Conservation (phyloP, 2,888 invertebrate genomes). For the Lepidocyrtoides sp. region DNA sequence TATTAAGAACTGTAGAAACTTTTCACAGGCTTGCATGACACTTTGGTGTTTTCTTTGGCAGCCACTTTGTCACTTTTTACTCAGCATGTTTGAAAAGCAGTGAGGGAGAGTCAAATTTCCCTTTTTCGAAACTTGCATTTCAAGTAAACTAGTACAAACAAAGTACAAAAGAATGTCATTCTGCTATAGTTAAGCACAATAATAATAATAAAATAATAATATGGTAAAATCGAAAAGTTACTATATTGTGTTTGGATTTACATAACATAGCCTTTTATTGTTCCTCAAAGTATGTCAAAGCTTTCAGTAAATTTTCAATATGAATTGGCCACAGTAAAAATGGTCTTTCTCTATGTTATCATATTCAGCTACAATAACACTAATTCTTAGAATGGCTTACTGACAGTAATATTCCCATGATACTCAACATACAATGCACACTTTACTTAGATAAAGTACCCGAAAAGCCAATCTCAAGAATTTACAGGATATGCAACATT, state of each 20-base stretch:
- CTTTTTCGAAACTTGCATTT: not conserved
- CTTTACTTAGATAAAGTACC: no score
- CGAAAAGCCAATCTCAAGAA: no score
- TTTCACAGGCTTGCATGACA: not conserved
- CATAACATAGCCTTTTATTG: not conserved
- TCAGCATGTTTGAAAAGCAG: not conserved
- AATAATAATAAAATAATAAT: slow-evolving; percentile 9
- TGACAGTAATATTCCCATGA: no score
- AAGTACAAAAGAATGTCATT: not conserved
- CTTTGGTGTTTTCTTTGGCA: not conserved
- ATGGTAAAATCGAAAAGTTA: not conserved
- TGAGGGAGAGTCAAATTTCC: not conserved
- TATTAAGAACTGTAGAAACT: not conserved
- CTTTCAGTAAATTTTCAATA: not conserved
- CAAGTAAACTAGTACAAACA: not conserved
- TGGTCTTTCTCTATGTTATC: not conserved
- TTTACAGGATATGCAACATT: no score
- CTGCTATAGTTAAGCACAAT: not conserved
- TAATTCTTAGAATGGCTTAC: no score
- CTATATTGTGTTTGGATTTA: not conserved
- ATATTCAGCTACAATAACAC: not conserved
- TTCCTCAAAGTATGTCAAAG: not conserved
- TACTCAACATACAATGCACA: no score
- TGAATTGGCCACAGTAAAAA: not conserved
- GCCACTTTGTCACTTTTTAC: not conserved